These are phyloP conservation scores for Phalacrocorax aristotelis DNA, from an alignment of 2,113 vertebrate species.

Conservation along the genomic window DNA sequence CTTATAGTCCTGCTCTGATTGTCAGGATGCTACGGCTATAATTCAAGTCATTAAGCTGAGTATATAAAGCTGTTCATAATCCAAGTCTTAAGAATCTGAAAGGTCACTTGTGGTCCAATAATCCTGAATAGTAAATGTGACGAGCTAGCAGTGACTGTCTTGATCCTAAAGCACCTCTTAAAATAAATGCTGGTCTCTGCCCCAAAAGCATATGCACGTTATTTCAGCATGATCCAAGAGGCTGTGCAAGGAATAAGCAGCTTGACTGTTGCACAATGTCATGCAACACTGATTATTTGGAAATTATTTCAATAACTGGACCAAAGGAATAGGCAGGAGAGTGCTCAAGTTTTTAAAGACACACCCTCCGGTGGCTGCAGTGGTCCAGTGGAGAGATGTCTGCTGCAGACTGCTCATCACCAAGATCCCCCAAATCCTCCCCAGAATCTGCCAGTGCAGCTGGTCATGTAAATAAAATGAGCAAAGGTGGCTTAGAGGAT, in stretches of 20 bases:
- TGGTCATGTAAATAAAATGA: neutral
- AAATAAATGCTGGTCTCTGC: neutral
- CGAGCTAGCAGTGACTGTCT: neutral
- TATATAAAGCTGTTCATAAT: slow-evolving; percentile 25
- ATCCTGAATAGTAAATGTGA: slow-evolving; percentile 47
- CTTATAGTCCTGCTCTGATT: slow-evolving; percentile 18
- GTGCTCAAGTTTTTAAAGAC: neutral
- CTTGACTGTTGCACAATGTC: neutral
- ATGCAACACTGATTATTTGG: neutral
- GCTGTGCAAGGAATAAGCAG: neutral
- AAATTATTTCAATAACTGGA: neutral
- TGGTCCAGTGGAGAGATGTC: neutral
- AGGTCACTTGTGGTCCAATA: slow-evolving; percentile 54
- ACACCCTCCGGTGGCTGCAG: neutral
- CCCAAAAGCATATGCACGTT: neutral
- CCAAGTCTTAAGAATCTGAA: slow-evolving; percentile 60
- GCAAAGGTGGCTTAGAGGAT: neutral
- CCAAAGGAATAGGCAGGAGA: neutral
- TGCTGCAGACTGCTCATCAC: neutral
- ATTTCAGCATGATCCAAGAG: neutral
- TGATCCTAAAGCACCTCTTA: slow-evolving; percentile 45
- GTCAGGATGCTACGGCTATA: slow-evolving; percentile 31
- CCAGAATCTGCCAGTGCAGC: neutral
- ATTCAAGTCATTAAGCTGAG: slow-evolving; percentile 64
- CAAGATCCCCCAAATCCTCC: neutral